Evolutionary conservation across 2,797 vertebrate species (phyloP), one percentile per base, ranked within the genome.

Genomic region (Adelosebastes latens): DNA sequence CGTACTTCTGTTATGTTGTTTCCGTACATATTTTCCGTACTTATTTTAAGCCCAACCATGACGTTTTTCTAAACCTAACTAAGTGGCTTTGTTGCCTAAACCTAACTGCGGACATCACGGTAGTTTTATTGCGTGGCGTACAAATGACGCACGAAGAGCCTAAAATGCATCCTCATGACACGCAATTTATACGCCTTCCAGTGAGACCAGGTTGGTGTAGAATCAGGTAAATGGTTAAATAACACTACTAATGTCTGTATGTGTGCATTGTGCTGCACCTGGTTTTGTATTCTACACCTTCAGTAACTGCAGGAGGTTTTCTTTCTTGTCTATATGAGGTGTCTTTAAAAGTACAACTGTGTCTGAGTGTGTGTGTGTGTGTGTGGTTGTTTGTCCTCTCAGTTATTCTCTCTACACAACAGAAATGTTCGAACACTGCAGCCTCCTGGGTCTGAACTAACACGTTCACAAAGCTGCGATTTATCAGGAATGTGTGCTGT

Each of bases 401-500:
- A 77, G 10, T 75, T 77, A 6, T 53, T 61, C n/a, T 64, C 36
- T 70, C 31, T n/a, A 5, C 0, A 18, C 39, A 31, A 20, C 12
- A 68, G 27, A 85, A 60, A 76, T 18, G 27, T 61, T 77, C 12
- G 3, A 69, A 80, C 36, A 60, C 46, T 56, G 79, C 67, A 66
- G 56, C 62, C 81, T 86, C 72, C 14, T 0, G 67, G 75, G 62
- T 75, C 55, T 76, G 13, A 64, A 46, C 53, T 53, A 63, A 84
- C 75, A 72, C 59, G 27, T 72, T 71, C 72, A 67, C 61, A 72
- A 61, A 75, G 76, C 73, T 77, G 66, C 64, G 75, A 91, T 84
- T 84, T 81, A 86, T 86, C 59, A 72, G 42, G n/a, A 75, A 74
- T 78, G 72, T 72, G 83, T 66, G 25, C 11, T 56, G 10, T 1